Base-by-base conservation (phyloP, 2,888 invertebrate genomes). In the Diarsia dahlii region DNA sequence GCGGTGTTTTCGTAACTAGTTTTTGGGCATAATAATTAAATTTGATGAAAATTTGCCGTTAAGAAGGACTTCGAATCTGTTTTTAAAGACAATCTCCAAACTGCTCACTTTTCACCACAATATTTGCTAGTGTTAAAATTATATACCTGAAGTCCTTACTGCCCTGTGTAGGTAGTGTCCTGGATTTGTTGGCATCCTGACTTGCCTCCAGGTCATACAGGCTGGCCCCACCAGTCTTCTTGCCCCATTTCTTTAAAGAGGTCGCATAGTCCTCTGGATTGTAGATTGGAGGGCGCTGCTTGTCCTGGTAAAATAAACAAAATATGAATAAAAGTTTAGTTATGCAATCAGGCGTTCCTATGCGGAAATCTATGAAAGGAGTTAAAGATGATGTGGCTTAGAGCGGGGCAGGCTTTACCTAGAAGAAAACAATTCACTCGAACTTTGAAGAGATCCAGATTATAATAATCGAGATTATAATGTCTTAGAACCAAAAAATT, bases 251-350 rank as follows among this genome's bases (percentile, higher is more conserved):
- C 91, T 98, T 97, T 81, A 99, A 94, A 1, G 98, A 98, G 6
- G 97, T 96, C 6, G 98, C 98, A 93, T 99, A 99, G 93, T 99
- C 99, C 92, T 99, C 99, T 0, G 99, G 98, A 92, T 99, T 99
- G 97, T 99, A 99, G 28, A 99, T 98, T 0, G 99, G 99, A 50
- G 99, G 98, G 63, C 98, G 97, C 90, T 98, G 98, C 88, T 98
- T 98, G 91, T 98, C 98, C 98, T 98, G 92, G 0, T 92, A 94
- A 45, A 63, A 48, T 71, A 20, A 28, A 28, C 28, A 28, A 45
- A 65, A 52, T 2, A n/a, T 10, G 20, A 28, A 10, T 3, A 1
- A 34, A 34, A 20, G 3, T 6, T 39, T 39, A 39, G 39, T 2
- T 34, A 34, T 5, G 5, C 4, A 39, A 5, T 39, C 39, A 39